Percentiles rank a stretch among this genome's conserved stretches.
Conservation (phyloP, 2,888 invertebrate genomes). For the Phengaris alcon region DNA sequence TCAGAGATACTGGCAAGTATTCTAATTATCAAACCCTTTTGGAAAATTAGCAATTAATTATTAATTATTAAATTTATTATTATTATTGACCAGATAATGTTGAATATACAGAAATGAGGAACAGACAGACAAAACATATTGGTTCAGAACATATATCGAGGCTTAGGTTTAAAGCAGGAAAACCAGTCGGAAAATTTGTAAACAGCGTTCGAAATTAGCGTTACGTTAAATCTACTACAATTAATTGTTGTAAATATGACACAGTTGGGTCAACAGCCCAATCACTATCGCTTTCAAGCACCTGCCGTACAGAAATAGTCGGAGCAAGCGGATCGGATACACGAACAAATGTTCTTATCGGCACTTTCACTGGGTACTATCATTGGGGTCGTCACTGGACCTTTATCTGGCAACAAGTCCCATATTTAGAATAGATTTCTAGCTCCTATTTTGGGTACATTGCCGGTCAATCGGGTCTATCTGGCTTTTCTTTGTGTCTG, state of each 20-base stretch:
- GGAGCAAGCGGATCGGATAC: slow-evolving; percentile 7
- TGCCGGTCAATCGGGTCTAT: background rate
- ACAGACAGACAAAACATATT: too few relatives aligned
- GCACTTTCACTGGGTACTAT: background rate
- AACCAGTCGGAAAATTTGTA: background rate
- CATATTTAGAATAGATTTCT: background rate
- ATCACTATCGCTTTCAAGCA: slow-evolving; percentile 45
- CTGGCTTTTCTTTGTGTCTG: too few relatives aligned
- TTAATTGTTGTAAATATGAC: background rate
- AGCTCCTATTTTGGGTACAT: background rate
- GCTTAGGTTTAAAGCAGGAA: background rate
- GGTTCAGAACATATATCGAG: background rate
- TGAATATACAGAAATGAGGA: too few relatives aligned
- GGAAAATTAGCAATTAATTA: too few relatives aligned
- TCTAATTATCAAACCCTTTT: too few relatives aligned
- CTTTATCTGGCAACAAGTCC: background rate
- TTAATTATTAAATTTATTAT: too few relatives aligned
- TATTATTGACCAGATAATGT: too few relatives aligned
- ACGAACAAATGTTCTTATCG: slow-evolving; percentile 9
- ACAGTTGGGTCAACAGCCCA: slow-evolving; percentile 46
- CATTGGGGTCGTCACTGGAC: background rate
- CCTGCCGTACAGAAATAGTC: slow-evolving; percentile 47
- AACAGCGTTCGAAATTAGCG: background rate
- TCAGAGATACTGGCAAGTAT: too few relatives aligned
- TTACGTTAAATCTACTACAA: background rate